Evolutionary conservation across 2,888 invertebrate species (phyloP).

Genomic region (Platyscelio sp.): DNA sequence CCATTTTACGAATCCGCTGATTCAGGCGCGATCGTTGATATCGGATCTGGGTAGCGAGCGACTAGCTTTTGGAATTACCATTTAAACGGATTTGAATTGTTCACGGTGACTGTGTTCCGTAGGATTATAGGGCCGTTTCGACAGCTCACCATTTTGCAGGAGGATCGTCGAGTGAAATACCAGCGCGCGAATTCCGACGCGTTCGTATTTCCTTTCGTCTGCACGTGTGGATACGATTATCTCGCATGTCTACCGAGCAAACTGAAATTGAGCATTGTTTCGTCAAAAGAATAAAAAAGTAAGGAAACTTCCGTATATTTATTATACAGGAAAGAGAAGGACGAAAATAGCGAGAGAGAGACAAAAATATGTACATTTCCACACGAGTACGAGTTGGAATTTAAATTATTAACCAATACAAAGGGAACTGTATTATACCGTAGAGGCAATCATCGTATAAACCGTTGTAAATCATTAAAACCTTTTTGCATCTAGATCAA

Average conservation of each 20-base stretch:
- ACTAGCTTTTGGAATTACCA: constrained; percentile 73
- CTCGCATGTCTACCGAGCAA: constrained; percentile 52
- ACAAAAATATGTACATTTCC: no score
- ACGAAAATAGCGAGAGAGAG: no score
- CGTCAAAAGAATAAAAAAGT: constrained; percentile 16
- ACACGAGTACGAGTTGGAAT: no score
- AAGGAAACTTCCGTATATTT: no score
- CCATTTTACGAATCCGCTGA: constrained; percentile 39
- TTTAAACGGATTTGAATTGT: constrained; percentile 75
- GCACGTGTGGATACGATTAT: constrained; percentile 65
- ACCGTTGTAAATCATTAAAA: no score
- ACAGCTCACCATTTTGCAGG: constrained; percentile 64
- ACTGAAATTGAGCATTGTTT: constrained; percentile 59
- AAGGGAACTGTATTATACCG: no score
- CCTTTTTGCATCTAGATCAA: no score
- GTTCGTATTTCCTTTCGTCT: constrained; percentile 62
- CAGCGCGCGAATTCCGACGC: constrained; percentile 58
- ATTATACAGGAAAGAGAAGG: no score
- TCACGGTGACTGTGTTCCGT: constrained; percentile 65
- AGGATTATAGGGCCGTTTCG: constrained; percentile 68
- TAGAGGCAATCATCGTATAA: no score
- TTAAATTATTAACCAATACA: no score
- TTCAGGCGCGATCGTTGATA: constrained; percentile 49
- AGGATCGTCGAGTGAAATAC: constrained; percentile 63
- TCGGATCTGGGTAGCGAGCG: constrained; percentile 60